A percentile compares a stretch with the other conserved stretches of the same genome.
phyloP scores from a whole-genome alignment of 2,888 invertebrate genomes.

The Brachylomia viminalis region DNA sequence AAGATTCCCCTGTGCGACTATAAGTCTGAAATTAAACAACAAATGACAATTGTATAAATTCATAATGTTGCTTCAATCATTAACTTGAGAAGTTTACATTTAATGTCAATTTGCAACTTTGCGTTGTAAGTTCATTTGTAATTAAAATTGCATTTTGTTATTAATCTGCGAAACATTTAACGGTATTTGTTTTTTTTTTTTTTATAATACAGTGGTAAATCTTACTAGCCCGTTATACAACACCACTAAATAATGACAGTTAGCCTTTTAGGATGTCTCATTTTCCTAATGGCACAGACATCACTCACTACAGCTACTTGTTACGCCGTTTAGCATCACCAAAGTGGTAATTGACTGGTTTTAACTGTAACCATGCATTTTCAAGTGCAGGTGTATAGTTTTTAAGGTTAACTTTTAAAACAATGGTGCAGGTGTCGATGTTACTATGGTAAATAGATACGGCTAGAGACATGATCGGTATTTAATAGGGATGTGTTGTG shows the following conservation, averaged over 20 bases:
- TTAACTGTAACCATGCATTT: slow-evolving; percentile 76
- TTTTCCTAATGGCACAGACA: slow-evolving; percentile 53
- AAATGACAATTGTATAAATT: slow-evolving; percentile 47
- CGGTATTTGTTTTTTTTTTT: slow-evolving; percentile 33
- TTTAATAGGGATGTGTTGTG: slow-evolving; percentile 89
- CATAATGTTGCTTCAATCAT: slow-evolving; percentile 49
- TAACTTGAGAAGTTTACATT: slow-evolving; percentile 39
- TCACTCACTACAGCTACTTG: slow-evolving; percentile 67
- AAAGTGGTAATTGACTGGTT: slow-evolving; percentile 76
- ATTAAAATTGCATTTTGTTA: slow-evolving; percentile 50
- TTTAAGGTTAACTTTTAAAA: slow-evolving; percentile 86
- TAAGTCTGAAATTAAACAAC: slow-evolving; percentile 50
- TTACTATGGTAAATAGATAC: slow-evolving; percentile 88
- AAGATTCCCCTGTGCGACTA: slow-evolving; percentile 53
- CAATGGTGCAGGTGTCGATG: slow-evolving; percentile 87
- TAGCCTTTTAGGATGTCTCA: slow-evolving; percentile 52
- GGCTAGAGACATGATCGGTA: slow-evolving; percentile 89
- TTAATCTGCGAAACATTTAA: slow-evolving; percentile 44
- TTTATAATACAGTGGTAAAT: slow-evolving; percentile 36
- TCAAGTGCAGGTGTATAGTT: slow-evolving; percentile 80
- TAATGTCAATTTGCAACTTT: slow-evolving; percentile 22
- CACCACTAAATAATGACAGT: slow-evolving; percentile 43
- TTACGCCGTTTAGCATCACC: slow-evolving; percentile 71
- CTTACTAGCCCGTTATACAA: slow-evolving; percentile 47
- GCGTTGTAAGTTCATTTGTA: slow-evolving; percentile 36